A percentile compares a stretch with the other conserved stretches of the same genome.
Conservation (phyloP, 2,113 vertebrate genomes). For the Pogona vitticeps region DNA sequence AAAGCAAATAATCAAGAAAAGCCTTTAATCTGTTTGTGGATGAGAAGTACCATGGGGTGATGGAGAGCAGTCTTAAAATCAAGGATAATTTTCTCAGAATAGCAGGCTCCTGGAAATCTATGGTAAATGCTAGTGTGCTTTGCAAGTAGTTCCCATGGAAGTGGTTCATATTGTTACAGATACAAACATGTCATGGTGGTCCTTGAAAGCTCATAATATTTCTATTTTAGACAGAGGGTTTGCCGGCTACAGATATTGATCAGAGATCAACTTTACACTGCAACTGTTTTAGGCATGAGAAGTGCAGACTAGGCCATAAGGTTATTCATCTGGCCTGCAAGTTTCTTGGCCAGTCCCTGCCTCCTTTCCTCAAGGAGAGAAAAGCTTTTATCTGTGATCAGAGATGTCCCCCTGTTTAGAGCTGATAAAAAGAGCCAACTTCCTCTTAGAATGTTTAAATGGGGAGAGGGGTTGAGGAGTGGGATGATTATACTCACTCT, state of each 20-base stretch:
- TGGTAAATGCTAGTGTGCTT: background rate
- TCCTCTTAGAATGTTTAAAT: background rate
- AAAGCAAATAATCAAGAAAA: background rate
- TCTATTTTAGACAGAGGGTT: background rate
- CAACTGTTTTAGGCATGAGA: background rate
- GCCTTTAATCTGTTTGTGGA: background rate
- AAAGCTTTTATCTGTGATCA: background rate
- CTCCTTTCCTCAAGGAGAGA: background rate
- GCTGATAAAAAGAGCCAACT: background rate
- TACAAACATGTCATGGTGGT: background rate
- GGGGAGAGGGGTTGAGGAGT: background rate
- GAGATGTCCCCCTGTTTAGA: background rate
- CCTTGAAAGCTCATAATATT: background rate
- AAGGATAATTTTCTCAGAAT: background rate
- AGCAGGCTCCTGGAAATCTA: background rate
- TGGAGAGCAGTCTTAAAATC: background rate
- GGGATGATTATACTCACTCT: background rate
- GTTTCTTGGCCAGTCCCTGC: background rate
- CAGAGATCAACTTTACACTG: no score
- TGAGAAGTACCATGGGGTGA: no score
- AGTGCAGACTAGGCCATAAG: background rate
- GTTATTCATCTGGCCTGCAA: background rate
- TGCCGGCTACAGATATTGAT: no score
- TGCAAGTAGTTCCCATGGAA: background rate
- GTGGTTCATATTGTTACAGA: background rate